These are phyloP conservation scores for Ricordea florida DNA, from an alignment of 92 coral and sea anemone genomes.

Conservation along the genomic window DNA sequence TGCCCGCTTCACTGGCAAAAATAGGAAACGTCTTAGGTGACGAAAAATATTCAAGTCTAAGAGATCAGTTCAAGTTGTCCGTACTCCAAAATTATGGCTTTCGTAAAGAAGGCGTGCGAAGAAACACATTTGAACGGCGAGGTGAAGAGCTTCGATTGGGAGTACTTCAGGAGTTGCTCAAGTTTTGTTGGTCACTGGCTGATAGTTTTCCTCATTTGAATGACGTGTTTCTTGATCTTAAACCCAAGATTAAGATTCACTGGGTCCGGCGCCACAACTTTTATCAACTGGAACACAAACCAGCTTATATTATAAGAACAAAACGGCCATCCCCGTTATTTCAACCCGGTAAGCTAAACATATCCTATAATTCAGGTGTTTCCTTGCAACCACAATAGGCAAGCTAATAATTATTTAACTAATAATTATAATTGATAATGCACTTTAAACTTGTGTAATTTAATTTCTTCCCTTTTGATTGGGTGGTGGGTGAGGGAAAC, in stretches of 20 bases:
- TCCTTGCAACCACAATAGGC: no score
- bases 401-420: background rate
- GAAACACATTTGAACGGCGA: conserved; percentile 59
- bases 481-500: no score
- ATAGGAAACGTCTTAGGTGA: conserved; percentile 22
- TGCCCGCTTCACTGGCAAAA: conserved; percentile 51
- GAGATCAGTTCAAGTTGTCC: conserved; percentile 59
- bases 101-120: conserved; percentile 72
- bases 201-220: conserved; percentile 51
- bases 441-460: no score
- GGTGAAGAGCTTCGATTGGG: conserved; percentile 74
- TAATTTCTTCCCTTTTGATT: no score
- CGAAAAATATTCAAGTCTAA: conserved; percentile 30
- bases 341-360: conserved; percentile 69
- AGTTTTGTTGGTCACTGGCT: conserved; percentile 72
- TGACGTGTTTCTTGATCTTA: conserved; percentile 77
- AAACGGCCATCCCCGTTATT: conserved; percentile 48
- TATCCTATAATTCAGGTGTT: background rate
- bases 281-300: conserved; percentile 73
- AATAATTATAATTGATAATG: no score
- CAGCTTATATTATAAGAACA: conserved; percentile 75
- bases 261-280: conserved; percentile 92
- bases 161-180: conserved; percentile 73
- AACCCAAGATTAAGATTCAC: conserved; percentile 86
- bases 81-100: conserved; percentile 71